phyloP scores from a whole-genome alignment of 2,888 invertebrate genomes.

The Orthonychiurus folsomi region DNA sequence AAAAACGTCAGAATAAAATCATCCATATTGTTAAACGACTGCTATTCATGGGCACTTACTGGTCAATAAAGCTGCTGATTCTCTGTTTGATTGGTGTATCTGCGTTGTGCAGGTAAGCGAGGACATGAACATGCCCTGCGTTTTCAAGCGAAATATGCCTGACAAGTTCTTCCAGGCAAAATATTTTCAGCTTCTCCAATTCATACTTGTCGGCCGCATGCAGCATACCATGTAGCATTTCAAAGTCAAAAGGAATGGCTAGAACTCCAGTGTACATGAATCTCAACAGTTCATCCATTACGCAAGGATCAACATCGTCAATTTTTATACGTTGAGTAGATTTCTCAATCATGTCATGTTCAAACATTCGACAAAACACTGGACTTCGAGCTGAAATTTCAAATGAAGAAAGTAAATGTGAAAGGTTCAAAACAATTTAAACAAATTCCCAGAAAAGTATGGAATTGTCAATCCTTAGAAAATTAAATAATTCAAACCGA shows the following conservation, averaged over 20 bases:
- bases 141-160: conserved; percentile 6
- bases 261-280: neutral
- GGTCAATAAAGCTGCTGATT: neutral
- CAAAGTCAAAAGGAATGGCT: conserved; percentile 1
- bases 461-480: neutral
- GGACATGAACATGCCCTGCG: conserved; percentile 1
- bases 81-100: neutral
- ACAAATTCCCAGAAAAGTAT: neutral
- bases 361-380: conserved; percentile 4
- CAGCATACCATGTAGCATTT: neutral
- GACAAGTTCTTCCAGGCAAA: conserved; percentile 2
- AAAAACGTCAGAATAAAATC: neutral
- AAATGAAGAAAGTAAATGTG: no score
- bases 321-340: neutral
- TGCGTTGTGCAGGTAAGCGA: neutral
- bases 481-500: no score
- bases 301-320: neutral
- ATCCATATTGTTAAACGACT: neutral
- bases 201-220: conserved; percentile 8
- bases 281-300: neutral
- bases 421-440: neutral
- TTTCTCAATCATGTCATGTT: conserved; percentile 8
- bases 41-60: neutral
- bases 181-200: neutral
- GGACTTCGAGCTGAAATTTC: conserved; percentile 5